These are phyloP conservation scores for Hypothenemus hampei DNA, from an alignment of 1,140 invertebrate species.

Conservation along the genomic window DNA sequence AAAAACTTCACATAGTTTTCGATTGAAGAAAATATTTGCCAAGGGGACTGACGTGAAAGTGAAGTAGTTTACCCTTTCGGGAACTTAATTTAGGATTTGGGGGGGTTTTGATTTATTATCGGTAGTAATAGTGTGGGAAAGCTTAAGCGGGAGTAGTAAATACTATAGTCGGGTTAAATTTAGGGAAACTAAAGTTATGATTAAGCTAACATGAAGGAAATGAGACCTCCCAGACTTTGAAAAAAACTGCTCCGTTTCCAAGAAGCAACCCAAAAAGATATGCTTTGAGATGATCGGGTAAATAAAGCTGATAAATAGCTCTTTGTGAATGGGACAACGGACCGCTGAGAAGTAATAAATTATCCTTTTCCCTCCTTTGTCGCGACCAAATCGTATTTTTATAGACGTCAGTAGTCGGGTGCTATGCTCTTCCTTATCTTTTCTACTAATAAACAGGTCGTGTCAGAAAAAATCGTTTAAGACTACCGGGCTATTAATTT, in stretches of 20 bases:
- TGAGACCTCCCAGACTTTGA: not conserved
- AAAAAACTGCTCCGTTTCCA: not conserved
- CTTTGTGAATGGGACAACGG: slow-evolving; percentile 9
- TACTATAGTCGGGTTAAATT: too few species aligned
- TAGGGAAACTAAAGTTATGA: too few species aligned
- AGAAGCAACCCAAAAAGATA: slow-evolving; percentile 4
- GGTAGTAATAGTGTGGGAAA: not conserved
- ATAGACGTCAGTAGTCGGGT: slow-evolving; percentile 17
- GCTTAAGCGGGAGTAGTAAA: not conserved
- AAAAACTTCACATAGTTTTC: too few species aligned
- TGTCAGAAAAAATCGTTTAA: slow-evolving; percentile 15
- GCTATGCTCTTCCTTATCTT: slow-evolving; percentile 15
- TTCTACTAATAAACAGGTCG: slow-evolving; percentile 17
- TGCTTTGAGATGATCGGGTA: slow-evolving; percentile 11
- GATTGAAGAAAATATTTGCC: too few species aligned
- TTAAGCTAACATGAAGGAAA: too few species aligned
- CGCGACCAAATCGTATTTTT: slow-evolving; percentile 9
- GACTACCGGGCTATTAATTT: slow-evolving; percentile 17
- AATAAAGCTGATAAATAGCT: slow-evolving; percentile 18
- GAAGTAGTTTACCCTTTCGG: slow-evolving; percentile 4
- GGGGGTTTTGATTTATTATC: slow-evolving; percentile 6
- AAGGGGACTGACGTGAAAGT: too few species aligned
- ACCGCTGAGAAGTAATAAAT: slow-evolving; percentile 12
- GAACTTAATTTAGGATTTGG: slow-evolving; percentile 1
- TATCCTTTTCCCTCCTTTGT: slow-evolving; percentile 14